Base-by-base conservation (phyloP, 2,113 vertebrate genomes). In the Pseudorectes ferrugineus region DNA sequence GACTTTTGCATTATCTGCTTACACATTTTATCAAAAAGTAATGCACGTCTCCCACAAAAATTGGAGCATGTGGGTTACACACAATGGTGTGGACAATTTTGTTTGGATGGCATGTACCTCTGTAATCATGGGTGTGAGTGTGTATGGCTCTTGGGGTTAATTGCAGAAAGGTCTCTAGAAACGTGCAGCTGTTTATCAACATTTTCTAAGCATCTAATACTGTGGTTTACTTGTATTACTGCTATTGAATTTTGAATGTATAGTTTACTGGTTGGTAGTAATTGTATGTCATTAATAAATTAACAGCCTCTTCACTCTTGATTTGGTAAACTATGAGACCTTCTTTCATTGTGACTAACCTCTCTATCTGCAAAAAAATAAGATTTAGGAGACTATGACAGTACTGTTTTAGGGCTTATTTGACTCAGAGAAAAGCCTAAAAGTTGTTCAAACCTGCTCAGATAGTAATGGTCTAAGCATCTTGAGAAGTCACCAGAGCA, bases 101-200 rank as follows among this genome's bases (percentile, higher is more conserved):
- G 4, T 29, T 29, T 35, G 28, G 8, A 31, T 11, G 13, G 3
- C 4, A 28, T 6, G 8, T 25, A 59, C 46, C 24, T 63, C 38
- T 54, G 22, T 81, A 45, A 62, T 4, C 5, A 2, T 19, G 19
- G 3, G 1, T 35, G 5, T 35, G 25, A 13, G 2, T 55, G 4
- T 38, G 4, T 42, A 14, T 14, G 11, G 26, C 5, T 79, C 49
- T 55, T 59, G 12, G 9, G 7, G 10, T 80, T 73, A 61, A 87
- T 40, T 89, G 16, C 26, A 65, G 40, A 46, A 84, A 63, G 13
- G 2, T 11, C 18, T 68, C 68, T 42, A 74, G 29, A 79, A 76
- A 73, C 55, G 3, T 72, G 11, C 40, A 65, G 26, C 11, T 78
- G 22, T 58, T 73, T 42, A 46, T 57, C 43, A 80, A 45, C 9